A percentile compares a stretch with the other conserved stretches of the same genome.
Evolutionary conservation across 2,888 invertebrate species (phyloP).

Genomic region (Leptinotarsa tumamoca): DNA sequence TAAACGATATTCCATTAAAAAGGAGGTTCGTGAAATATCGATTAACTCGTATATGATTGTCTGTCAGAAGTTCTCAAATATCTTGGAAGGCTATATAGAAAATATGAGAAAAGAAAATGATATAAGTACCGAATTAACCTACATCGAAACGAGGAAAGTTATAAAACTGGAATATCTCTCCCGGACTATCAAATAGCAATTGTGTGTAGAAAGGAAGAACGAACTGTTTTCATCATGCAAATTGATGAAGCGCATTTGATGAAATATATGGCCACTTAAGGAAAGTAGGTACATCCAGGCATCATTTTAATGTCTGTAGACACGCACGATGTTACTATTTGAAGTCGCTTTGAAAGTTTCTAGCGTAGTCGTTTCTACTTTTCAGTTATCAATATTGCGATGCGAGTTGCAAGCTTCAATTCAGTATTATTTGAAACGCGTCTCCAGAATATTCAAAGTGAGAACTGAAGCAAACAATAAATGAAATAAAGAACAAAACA

Average conservation of each 20-base stretch:
- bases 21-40: no score
- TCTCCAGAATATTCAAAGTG: neutral
- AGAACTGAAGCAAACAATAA: neutral
- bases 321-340: slow-evolving; percentile 18
- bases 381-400: slow-evolving; percentile 1
- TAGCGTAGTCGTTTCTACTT: neutral
- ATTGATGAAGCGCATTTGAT: slow-evolving; percentile 34
- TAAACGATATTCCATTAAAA: no score
- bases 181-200: slow-evolving; percentile 18
- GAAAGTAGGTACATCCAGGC: slow-evolving; percentile 32
- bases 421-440: neutral
- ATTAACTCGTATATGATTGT: no score
- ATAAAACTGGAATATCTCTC: neutral
- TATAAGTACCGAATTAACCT: neutral
- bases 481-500: no score
- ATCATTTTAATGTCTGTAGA: slow-evolving; percentile 6
- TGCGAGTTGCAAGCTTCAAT: neutral
- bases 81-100: no score
- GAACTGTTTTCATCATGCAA: slow-evolving; percentile 39
- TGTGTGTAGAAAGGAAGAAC: slow-evolving; percentile 17
- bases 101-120: no score
- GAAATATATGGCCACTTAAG: slow-evolving; percentile 42
- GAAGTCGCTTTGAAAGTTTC: slow-evolving; percentile 6
- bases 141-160: neutral
- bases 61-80: no score